Base-by-base conservation (phyloP, 1,140 invertebrate species). In the Steinernema khuongi region DNA sequence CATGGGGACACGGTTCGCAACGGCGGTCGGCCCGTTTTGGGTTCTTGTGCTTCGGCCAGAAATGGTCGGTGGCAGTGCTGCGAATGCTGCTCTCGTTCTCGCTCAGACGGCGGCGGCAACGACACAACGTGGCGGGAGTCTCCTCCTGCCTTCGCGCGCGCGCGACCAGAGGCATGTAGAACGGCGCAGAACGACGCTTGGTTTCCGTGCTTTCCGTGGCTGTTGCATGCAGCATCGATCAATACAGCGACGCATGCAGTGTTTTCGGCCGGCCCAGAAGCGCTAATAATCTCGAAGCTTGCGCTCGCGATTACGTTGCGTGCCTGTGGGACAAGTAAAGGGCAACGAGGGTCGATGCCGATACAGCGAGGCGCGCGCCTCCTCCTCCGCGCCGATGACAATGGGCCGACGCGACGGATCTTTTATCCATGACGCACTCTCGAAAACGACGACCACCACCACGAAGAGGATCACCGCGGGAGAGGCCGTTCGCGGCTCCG, bases 221-320 rank as follows among this genome's bases (percentile, higher is more conserved):
- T 60, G 50, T 26, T 60, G 50, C 50, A 60, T 60, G 50, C 50
- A 60, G 14, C 50, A n/a, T 60, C 50, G 50, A 60, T 60, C 50
- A 60, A 60, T 60, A 60, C 22, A 60, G 11, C 11, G 50, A 11
- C n/a, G 36, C 36, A 41, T n/a, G 36, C 36, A 41, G 50, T 60
- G 50, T 60, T 60, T 11, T 7, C 50, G 50, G 50, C 50, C 7
- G 50, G 50, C 50, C 22, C 50, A 4, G 50, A 60, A 60, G 50
- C 50, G 50, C 50, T 7, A 11, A 41, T 41, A 41, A n/a, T n/a
- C 36, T 60, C 26, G 22, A 26, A 26, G 50, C 50, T 60, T 60
- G 50, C 50, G 50, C 36, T n/a, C 7, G 36, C 36, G 36, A n/a
- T 41, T 7, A 11, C 7, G 7, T 7, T 41, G 36, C n/a, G 36